Conservation (phyloP, 2,797 vertebrate species). For the Carcharodon carcharias region DNA sequence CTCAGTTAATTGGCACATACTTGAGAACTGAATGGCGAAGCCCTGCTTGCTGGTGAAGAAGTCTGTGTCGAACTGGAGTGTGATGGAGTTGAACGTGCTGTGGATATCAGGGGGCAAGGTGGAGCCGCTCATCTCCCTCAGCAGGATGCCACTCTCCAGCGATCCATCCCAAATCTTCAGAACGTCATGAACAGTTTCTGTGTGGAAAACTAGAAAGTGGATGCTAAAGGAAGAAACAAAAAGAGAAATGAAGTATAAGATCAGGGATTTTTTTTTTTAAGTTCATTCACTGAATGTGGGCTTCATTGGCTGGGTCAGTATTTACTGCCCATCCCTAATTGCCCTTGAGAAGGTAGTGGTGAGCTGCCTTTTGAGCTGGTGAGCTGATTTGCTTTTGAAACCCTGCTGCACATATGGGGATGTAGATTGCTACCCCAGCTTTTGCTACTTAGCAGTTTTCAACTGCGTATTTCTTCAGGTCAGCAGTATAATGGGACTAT, state of each 20-base stretch:
- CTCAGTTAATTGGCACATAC: slow-evolving; percentile 54
- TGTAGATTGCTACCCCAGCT: neutral
- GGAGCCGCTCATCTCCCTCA: slow-evolving; percentile 82
- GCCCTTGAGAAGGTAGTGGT: too few relatives aligned
- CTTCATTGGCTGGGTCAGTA: too few relatives aligned
- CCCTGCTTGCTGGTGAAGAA: slow-evolving; percentile 99
- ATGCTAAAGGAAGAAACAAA: slow-evolving; percentile 58
- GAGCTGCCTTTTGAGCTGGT: too few relatives aligned
- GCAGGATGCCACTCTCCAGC: slow-evolving; percentile 83
- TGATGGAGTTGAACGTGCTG: slow-evolving; percentile 88
- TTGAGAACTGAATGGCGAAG: slow-evolving; percentile 90
- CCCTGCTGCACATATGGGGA: neutral
- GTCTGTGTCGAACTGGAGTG: slow-evolving; percentile 93
- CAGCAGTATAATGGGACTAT: neutral
- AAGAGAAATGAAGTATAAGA: neutral
- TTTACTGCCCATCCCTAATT: too few relatives aligned
- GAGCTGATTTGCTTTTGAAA: neutral
- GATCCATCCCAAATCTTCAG: slow-evolving; percentile 93
- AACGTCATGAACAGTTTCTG: slow-evolving; percentile 89
- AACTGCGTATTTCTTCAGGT: neutral
- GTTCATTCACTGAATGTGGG: too few relatives aligned
- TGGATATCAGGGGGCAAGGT: slow-evolving; percentile 74
- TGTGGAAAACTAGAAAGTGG: slow-evolving; percentile 94
- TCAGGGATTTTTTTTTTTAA: neutral
- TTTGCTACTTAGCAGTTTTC: neutral